Percentiles rank a stretch among this genome's conserved stretches.
Evolutionary conservation across 2,888 invertebrate species (phyloP).

Genomic region (Drosophila hamatofila): DNA sequence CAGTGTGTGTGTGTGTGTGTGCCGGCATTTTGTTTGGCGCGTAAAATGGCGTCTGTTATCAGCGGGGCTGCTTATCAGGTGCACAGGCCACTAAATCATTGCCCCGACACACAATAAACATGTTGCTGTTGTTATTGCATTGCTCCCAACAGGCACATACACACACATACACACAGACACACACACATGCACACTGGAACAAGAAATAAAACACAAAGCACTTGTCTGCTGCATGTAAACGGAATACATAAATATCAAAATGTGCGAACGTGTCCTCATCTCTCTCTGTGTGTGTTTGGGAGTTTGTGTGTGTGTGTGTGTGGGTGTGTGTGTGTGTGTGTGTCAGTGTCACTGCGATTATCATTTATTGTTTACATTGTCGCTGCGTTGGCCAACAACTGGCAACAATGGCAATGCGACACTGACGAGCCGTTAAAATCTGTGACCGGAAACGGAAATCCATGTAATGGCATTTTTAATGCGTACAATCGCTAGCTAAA

Average conservation of each 20-base stretch:
- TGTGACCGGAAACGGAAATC: constrained; percentile 70
- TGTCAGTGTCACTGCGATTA: constrained; percentile 16
- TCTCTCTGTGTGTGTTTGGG: neutral
- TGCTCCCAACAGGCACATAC: constrained; percentile 3
- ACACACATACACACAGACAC: constrained; percentile 15
- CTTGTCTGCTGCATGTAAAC: constrained; percentile 28
- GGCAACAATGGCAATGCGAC: constrained; percentile 44
- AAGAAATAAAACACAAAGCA: constrained; percentile 8
- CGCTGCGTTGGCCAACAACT: constrained; percentile 17
- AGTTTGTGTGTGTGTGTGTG: neutral
- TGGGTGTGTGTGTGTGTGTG: neutral
- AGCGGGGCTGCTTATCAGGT: constrained; percentile 51
- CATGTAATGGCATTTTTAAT: constrained; percentile 59
- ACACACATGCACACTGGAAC: constrained; percentile 10
- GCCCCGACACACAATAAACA: constrained; percentile 26
- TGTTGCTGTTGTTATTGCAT: constrained; percentile 16
- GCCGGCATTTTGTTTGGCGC: constrained; percentile 61
- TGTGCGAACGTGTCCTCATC: neutral
- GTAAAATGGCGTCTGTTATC: constrained; percentile 46
- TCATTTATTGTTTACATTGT: constrained; percentile 50
- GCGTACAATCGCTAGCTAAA: constrained; percentile 34
- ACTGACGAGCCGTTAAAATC: constrained; percentile 54
- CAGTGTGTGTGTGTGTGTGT: neutral
- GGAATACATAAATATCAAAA: constrained; percentile 32
- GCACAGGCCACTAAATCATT: constrained; percentile 39